A percentile compares a stretch with the other conserved stretches of the same genome.
These are phyloP conservation scores for Anoplopoma fimbria DNA, from an alignment of 2,113 vertebrate species.

Conservation along the genomic window DNA sequence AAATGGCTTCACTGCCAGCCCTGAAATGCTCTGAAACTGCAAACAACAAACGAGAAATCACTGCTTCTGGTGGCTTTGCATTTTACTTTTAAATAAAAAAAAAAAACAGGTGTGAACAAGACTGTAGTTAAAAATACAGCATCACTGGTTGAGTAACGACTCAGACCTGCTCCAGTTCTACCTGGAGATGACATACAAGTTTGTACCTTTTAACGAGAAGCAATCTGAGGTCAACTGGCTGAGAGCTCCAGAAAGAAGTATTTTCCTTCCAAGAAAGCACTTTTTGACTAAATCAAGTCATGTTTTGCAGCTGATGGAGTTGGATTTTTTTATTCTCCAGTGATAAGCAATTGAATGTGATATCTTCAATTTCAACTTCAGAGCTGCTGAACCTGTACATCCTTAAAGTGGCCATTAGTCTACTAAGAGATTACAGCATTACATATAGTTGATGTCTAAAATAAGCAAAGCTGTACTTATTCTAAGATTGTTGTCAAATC, in stretches of 20 bases:
- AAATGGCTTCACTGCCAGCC: conserved; percentile 67
- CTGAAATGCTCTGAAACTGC: conserved; percentile 53
- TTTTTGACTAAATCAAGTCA: conserved; percentile 23
- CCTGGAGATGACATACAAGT: conserved; percentile 4
- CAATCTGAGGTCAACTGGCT: not conserved
- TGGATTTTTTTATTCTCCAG: conserved; percentile 17
- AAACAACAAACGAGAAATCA: conserved; percentile 34
- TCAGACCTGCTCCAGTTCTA: conserved; percentile 38
- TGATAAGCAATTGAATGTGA: conserved; percentile 40
- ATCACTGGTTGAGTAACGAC: conserved; percentile 8
- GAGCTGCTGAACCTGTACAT: conserved; percentile 22
- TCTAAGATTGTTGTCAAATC: not conserved
- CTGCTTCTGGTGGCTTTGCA: conserved; percentile 34
- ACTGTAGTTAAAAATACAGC: conserved; percentile 27
- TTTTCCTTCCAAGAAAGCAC: conserved; percentile 57
- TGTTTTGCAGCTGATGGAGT: conserved; percentile 29
- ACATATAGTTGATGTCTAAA: not conserved
- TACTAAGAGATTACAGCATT: not conserved
- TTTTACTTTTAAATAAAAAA: conserved; percentile 27
- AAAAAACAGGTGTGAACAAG: conserved; percentile 14
- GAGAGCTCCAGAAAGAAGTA: conserved; percentile 9
- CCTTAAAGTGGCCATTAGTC: conserved; percentile 17
- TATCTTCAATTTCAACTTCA: not conserved
- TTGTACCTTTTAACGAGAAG: conserved; percentile 35
- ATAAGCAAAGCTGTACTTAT: not conserved